A percentile compares a stretch with the other conserved stretches of the same genome.
phyloP scores from a whole-genome alignment of 2,888 invertebrate species.

The Rhagonycha fulva region DNA sequence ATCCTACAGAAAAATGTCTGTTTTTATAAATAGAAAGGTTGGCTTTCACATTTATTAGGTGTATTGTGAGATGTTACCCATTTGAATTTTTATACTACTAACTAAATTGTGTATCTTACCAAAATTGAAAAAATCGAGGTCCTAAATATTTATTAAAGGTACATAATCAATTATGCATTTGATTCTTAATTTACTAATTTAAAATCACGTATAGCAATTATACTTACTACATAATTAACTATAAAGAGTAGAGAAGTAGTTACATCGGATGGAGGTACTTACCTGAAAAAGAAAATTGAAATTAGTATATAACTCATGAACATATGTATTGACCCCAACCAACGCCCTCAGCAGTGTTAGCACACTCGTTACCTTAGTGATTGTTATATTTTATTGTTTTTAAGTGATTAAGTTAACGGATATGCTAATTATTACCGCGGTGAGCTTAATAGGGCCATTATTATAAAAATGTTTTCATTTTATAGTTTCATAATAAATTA shows the following conservation, averaged over 20 bases:
- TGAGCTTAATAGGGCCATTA: not conserved
- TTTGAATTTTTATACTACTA: not conserved
- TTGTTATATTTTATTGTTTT: not conserved
- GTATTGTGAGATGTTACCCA: not conserved
- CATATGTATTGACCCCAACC: not conserved
- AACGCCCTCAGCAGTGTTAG: not conserved
- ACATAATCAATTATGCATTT: too few species aligned
- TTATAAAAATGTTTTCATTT: not conserved
- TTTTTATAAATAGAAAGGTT: not conserved
- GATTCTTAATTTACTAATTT: not conserved
- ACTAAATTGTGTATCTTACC: not conserved
- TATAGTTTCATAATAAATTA: not conserved
- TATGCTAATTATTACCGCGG: not conserved
- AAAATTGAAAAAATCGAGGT: not conserved
- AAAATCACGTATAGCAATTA: not conserved
- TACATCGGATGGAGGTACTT: slow-evolving; percentile 1
- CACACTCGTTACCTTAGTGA: not conserved
- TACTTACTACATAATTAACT: not conserved
- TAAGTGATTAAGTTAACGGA: not conserved
- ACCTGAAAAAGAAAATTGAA: slow-evolving; percentile 10
- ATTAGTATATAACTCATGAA: not conserved
- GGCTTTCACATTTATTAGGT: not conserved
- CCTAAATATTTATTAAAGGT: not conserved
- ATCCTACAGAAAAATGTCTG: slow-evolving; percentile 8
- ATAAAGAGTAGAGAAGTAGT: not conserved